Evolutionary conservation across 2,113 vertebrate species (phyloP).

Genomic region (Brachirus orientalis): DNA sequence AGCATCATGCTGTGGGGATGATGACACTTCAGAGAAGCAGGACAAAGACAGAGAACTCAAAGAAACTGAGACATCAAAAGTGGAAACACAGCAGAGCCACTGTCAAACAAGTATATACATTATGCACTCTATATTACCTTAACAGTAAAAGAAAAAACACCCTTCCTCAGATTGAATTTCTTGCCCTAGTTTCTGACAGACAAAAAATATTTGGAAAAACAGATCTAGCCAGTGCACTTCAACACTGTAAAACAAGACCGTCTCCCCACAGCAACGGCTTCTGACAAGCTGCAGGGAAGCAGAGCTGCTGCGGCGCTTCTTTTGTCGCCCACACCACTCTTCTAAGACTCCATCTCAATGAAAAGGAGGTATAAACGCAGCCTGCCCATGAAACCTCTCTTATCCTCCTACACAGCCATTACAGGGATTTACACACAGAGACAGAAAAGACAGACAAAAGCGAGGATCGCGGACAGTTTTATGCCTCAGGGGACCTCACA

Average conservation of each 20-base stretch:
- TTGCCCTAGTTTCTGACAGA: slow-evolving; percentile 67
- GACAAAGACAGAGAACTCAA: slow-evolving; percentile 11
- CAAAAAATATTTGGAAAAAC: slow-evolving; percentile 40
- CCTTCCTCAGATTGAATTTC: slow-evolving; percentile 10
- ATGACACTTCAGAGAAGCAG: slow-evolving; percentile 4
- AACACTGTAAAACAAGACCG: slow-evolving; percentile 27
- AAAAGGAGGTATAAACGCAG: slow-evolving; percentile 39
- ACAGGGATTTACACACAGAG: slow-evolving; percentile 30
- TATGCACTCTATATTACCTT: slow-evolving; percentile 30
- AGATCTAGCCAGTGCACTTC: slow-evolving; percentile 32
- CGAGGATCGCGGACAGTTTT: slow-evolving; percentile 14
- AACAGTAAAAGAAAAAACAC: slow-evolving; percentile 31
- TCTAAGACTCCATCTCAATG: slow-evolving; percentile 23
- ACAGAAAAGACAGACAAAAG: slow-evolving; percentile 40
- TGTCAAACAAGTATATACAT: slow-evolving; percentile 39
- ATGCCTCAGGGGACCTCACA: slow-evolving; percentile 25
- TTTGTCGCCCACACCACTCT: slow-evolving; percentile 54
- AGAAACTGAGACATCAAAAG: neutral
- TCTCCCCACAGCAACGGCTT: slow-evolving; percentile 27
- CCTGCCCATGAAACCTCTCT: slow-evolving; percentile 55
- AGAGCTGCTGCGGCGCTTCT: slow-evolving; percentile 22
- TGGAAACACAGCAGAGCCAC: slow-evolving; percentile 4
- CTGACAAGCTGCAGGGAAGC: slow-evolving; percentile 62
- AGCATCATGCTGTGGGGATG: too few species aligned
- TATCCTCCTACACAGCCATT: slow-evolving; percentile 71